These are phyloP conservation scores for Hybognathus amarus DNA, from an alignment of 2,797 vertebrate genomes.

Conservation along the genomic window DNA sequence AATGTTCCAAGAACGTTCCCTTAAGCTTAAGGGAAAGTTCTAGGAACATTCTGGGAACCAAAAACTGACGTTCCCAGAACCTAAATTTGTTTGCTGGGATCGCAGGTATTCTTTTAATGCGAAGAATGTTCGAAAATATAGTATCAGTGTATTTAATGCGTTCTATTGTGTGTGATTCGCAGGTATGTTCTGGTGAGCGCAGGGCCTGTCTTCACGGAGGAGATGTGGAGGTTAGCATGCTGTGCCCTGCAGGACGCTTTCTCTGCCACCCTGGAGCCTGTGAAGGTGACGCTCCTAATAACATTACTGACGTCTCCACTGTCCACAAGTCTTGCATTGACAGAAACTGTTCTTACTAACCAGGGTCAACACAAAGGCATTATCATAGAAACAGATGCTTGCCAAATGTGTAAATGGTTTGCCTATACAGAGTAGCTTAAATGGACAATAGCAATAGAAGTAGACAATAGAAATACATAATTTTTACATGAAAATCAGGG, in stretches of 20 bases:
- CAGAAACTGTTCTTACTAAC: background rate
- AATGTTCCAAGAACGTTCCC: too few species aligned
- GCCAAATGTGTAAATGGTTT: too few species aligned
- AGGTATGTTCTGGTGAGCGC: slow-evolving; percentile 95
- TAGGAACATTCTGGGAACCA: too few species aligned
- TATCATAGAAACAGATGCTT: too few species aligned
- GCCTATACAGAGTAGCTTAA: too few species aligned
- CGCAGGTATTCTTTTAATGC: background rate
- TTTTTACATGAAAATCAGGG: too few species aligned
- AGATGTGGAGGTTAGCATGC: slow-evolving; percentile 97
- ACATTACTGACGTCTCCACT: background rate
- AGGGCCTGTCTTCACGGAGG: slow-evolving; percentile 94
- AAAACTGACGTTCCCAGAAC: too few species aligned
- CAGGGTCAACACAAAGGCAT: background rate
- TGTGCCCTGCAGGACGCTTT: slow-evolving; percentile 96
- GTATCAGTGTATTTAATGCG: background rate
- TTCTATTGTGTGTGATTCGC: slow-evolving; percentile 27
- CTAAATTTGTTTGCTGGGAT: too few species aligned
- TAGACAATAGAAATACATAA: too few species aligned
- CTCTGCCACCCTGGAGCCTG: slow-evolving; percentile 92
- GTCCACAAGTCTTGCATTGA: background rate
- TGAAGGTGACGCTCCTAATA: slow-evolving; percentile 84
- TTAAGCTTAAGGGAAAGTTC: too few species aligned
- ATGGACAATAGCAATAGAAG: too few species aligned
- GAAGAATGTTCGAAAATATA: background rate